Base-by-base conservation (phyloP, 1,140 invertebrate species). In the Drosophila jambulina region DNA sequence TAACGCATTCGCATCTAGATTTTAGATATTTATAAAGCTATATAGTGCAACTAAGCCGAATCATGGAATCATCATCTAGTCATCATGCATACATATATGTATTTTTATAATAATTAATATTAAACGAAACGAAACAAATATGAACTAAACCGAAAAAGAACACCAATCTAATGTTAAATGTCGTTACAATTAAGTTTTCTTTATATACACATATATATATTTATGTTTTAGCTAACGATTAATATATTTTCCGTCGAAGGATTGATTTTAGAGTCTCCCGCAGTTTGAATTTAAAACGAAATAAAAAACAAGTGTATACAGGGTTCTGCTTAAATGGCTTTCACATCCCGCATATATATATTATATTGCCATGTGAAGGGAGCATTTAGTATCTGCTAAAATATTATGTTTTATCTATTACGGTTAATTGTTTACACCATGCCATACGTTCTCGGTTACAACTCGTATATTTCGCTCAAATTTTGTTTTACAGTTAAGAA, bases 121-220 rank as follows among this genome's bases (percentile, higher is more conserved):
- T 45, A 68, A 81, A 65, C 40, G 32, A 80, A 25, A 60, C 60
- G 21, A 54, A 62, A 51, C 48, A 71, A 71, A 15, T 13, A 63
- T 57, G 36, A 46, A 23, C 27, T 64, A 74, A 72, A 72, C 51
- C 34, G 51, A 56, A 71, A 58, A 48, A 40, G 65, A 86, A 88
- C 84, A 88, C 83, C 84, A 87, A 87, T 88, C 74, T 78, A 88
- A 88, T 88, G 84, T 88, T 88, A 84, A 88, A 87, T 88, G 84
- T 87, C 84, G 84, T 88, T 88, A 84, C 43, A 90, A 90, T 88
- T 87, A 87, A 88, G 84, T 87, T 84, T 79, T 88, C 62, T 67
- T 78, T 76, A 76, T 76, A 76, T 76, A 76, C 63, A 72, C 69
- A 72, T 59, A 72, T 59, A 72, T 59, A 72, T 72, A 72, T 71